A percentile compares a stretch with the other conserved stretches of the same genome.
phyloP scores from a whole-genome alignment of 2,888 invertebrate genomes.

The Blera fallax region DNA sequence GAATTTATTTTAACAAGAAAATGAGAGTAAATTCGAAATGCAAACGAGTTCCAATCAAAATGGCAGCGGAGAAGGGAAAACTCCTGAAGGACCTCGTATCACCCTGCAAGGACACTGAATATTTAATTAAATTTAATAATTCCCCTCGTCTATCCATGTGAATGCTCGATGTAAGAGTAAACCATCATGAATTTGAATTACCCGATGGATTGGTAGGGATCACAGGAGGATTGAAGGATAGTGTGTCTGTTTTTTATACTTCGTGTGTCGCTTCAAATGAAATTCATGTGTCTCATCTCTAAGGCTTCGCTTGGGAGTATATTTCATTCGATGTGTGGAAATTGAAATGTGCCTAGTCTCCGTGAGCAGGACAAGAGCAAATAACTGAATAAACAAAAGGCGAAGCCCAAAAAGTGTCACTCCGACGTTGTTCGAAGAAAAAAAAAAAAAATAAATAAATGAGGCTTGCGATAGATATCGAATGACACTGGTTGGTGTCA shows the following conservation, averaged over 20 bases:
- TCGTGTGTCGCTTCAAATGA: constrained; percentile 50
- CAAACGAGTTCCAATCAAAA: constrained; percentile 68
- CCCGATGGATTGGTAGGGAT: constrained; percentile 55
- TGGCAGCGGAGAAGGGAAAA: constrained; percentile 26
- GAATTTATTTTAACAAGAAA: constrained; percentile 64
- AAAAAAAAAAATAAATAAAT: constrained; percentile 12
- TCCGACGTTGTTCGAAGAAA: not conserved
- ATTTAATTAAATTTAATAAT: constrained; percentile 72
- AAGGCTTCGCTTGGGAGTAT: constrained; percentile 62
- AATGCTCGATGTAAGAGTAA: constrained; percentile 28
- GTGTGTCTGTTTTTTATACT: constrained; percentile 9
- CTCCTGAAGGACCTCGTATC: constrained; percentile 50
- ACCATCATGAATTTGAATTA: constrained; percentile 67
- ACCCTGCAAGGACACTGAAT: constrained; percentile 49
- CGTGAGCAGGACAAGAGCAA: constrained; percentile 43
- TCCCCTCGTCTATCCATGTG: not conserved
- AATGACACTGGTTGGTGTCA: constrained; percentile 35
- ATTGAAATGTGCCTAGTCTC: constrained; percentile 24
- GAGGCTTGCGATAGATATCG: constrained; percentile 61
- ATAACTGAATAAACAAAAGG: constrained; percentile 64
- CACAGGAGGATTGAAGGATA: constrained; percentile 1
- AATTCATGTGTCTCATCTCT: constrained; percentile 64
- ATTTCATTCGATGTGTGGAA: constrained; percentile 3
- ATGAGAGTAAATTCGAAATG: constrained; percentile 61
- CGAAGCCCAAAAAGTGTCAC: constrained; percentile 71